Base-by-base conservation (phyloP, 2,113 vertebrate genomes). In the Grallaria varia region DNA sequence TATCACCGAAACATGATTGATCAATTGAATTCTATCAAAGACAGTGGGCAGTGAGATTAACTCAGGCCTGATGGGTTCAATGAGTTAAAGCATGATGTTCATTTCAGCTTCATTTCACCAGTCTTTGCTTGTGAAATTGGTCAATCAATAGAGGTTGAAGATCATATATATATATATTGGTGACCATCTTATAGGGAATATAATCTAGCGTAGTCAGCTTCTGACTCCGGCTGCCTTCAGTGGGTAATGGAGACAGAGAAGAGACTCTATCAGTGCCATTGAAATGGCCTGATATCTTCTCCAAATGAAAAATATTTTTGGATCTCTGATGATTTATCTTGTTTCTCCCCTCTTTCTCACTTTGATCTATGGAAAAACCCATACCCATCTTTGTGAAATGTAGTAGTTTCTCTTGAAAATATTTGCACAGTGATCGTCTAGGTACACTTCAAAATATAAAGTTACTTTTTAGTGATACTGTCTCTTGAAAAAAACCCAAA, bases 1-100 rank as follows among this genome's bases (percentile, higher is more conserved):
- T 99, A 99, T 99, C 99, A 99, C 98, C 97, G 97, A 99, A 99
- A 99, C 99, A 99, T 99, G 99, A 99, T 99, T 99, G 99, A 99
- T 99, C 99, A 99, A 99, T 99, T 99, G 99, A 99, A 99, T 99
- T 99, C 99, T 99, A 99, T 99, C 99, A 99, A 98, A 98, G 98
- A 98, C 98, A 99, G 98, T 99, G 99, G 99, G 98, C 98, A 97
- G 98, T 98, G 98, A 99, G 99, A 99, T 99, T 99, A 99, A 99
- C 99, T 99, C 98, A 99, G 98, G 99, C 98, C 98, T 99, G 97
- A 99, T 99, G 98, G 98, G 99, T 99, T 99, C 98, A 99, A 99
- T 99, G 98, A 98, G 98, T 99, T 99, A 99, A 99, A 99, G 98
- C 99, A 99, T 99, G 99, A 99, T 99, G 98, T 98, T 98, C 98